Percentiles rank a stretch among this genome's conserved stretches.
These are phyloP conservation scores for Phrynocephalus guinanensis DNA, from an alignment of 2,797 vertebrate species.

Conservation along the genomic window DNA sequence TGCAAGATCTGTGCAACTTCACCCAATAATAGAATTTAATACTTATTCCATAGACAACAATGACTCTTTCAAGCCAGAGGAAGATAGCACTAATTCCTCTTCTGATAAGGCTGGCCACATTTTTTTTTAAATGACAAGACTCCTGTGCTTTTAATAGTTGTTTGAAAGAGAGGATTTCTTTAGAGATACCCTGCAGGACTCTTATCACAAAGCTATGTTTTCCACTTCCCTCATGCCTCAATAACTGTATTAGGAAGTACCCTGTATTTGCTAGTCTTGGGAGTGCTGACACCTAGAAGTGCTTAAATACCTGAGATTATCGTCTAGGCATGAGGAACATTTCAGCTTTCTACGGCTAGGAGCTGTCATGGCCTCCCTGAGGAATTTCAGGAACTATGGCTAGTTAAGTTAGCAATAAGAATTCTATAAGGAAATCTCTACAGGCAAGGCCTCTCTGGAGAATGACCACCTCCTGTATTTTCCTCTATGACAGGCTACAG, in stretches of 20 bases:
- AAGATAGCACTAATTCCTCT: not conserved
- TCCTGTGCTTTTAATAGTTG: not conserved
- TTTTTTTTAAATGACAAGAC: no score
- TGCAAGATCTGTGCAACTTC: not conserved
- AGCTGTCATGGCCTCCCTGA: not conserved
- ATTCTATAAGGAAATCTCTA: not conserved
- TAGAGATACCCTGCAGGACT: not conserved
- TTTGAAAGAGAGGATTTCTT: not conserved
- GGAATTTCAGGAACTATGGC: not conserved
- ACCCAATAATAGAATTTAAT: not conserved
- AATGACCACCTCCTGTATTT: not conserved
- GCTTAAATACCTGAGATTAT: not conserved
- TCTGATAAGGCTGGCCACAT: not conserved
- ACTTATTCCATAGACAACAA: no score
- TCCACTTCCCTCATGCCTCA: not conserved
- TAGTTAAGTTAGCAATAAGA: not conserved
- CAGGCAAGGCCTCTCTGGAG: no score
- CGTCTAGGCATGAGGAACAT: not conserved
- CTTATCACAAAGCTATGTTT: not conserved
- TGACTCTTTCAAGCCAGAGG: not conserved
- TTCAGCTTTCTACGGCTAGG: not conserved
- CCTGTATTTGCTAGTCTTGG: no score
- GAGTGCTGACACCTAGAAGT: not conserved
- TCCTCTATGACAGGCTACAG: not conserved
- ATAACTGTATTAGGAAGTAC: not conserved